Evolutionary conservation across 2,888 invertebrate genomes (phyloP), one percentile per base, ranked within the genome.

Genomic region (Drosophila multiciliata): DNA sequence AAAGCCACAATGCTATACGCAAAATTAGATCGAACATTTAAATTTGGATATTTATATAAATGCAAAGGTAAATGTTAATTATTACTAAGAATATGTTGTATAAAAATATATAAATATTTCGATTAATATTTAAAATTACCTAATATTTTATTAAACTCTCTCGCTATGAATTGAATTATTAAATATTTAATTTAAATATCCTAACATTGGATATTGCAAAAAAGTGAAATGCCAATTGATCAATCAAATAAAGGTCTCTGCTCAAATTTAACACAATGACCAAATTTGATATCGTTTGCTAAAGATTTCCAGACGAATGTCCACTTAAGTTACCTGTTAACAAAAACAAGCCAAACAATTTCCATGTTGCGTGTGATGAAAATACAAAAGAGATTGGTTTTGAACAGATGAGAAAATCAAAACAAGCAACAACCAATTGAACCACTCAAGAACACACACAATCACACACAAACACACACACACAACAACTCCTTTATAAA

Each of bases 311-410:
- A 52, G 26, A 17, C 29, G 40, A 48, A 68, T 63, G 57, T 48
- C 45, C 66, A 72, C 74, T 73, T 67, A 53, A 53, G 72, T 67
- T 66, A 74, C 73, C 73, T 73, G 69, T 48, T 69, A 68, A 38
- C 66, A 59, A 67, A 61, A 66, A 49, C 58, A 61, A 52, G 33
- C 50, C 50, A 73, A 72, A 63, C 66, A 66, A 73, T 74, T 70
- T 59, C 66, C 69, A 70, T 64, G 66, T 79, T 72, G 81, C 72
- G 78, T 82, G 81, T 84, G 69, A 70, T 48, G 58, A 62, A 84
- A 80, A 84, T 78, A 78, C 77, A 72, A 76, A 79, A 78, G 64
- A 82, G 83, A 80, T 81, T 86, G 73, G 52, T 74, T 79, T 72
- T 72, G 69, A 54, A 29, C 29, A 64, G 70, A 71, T 72, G 69